Conservation (phyloP, 2,113 vertebrate species). For the Barbus barbus region DNA sequence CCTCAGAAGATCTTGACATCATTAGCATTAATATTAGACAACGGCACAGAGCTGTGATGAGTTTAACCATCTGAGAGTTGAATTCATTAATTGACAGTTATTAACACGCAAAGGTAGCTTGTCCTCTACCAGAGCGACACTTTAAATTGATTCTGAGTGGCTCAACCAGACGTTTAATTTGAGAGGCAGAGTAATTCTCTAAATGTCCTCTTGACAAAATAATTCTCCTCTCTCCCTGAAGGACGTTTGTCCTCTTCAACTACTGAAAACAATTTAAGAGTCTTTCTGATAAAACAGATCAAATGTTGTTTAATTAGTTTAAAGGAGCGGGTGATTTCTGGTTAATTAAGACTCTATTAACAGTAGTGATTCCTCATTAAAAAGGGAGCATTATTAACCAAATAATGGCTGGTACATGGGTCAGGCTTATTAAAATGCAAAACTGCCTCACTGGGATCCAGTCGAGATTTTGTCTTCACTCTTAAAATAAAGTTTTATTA, state of each 20-base stretch:
- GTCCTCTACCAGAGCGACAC: slow-evolving; percentile 52
- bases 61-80: slow-evolving; percentile 49
- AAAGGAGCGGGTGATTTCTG: slow-evolving; percentile 55
- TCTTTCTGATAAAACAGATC: slow-evolving; percentile 54
- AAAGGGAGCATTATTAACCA: slow-evolving; percentile 47
- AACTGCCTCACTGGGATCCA: background rate
- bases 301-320: slow-evolving; percentile 59
- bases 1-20: slow-evolving; percentile 50
- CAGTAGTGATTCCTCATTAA: slow-evolving; percentile 55
- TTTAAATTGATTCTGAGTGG: slow-evolving; percentile 59
- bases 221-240: slow-evolving; percentile 53
- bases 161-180: slow-evolving; percentile 58
- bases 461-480: background rate
- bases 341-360: slow-evolving; percentile 60
- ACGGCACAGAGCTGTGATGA: slow-evolving; percentile 46
- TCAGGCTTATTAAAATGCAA: background rate
- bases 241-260: slow-evolving; percentile 48
- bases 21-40: slow-evolving; percentile 54
- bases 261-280: slow-evolving; percentile 56
- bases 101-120: slow-evolving; percentile 52
- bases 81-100: slow-evolving; percentile 58
- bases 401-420: slow-evolving; percentile 45
- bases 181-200: slow-evolving; percentile 45
- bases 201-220: slow-evolving; percentile 57
- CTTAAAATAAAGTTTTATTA: background rate